Conservation (phyloP, 2,888 invertebrate genomes). For the Agrotis ipsilon region DNA sequence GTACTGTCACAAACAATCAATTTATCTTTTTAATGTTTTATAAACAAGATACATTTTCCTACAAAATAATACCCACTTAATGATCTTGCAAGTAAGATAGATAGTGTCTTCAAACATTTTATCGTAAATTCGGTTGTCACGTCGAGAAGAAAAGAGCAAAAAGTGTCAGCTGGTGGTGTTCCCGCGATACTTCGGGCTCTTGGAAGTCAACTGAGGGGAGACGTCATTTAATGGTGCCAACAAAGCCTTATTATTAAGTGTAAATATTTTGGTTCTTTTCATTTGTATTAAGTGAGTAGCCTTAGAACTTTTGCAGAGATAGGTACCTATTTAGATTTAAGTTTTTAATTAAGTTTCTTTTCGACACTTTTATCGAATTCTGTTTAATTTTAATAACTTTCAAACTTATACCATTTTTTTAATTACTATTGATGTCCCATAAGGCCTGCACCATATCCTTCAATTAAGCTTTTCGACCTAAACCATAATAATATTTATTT, state of each 20-base stretch:
- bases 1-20: background rate
- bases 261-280: constrained; percentile 36
- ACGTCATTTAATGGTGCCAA: constrained; percentile 35
- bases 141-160: constrained; percentile 42
- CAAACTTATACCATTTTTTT: no score
- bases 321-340: no score
- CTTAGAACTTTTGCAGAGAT: background rate
- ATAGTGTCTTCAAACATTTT: constrained; percentile 12
- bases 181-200: constrained; percentile 46
- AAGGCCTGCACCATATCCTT: no score
- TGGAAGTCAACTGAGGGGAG: constrained; percentile 47
- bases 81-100: constrained; percentile 6
- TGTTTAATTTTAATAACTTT: no score
- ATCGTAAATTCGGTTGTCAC: constrained; percentile 39
- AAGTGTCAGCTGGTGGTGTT: constrained; percentile 41
- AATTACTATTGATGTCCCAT: no score
- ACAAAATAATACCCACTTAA: constrained; percentile 3
- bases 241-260: constrained; percentile 44
- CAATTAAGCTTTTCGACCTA: no score
- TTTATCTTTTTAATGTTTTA: background rate
- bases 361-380: no score
- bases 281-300: constrained; percentile 18
- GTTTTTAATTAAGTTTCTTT: no score
- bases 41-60: background rate
- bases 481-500: no score